phyloP scores from a whole-genome alignment of 2,888 invertebrate species.

The Stegophylla sp. region DNA sequence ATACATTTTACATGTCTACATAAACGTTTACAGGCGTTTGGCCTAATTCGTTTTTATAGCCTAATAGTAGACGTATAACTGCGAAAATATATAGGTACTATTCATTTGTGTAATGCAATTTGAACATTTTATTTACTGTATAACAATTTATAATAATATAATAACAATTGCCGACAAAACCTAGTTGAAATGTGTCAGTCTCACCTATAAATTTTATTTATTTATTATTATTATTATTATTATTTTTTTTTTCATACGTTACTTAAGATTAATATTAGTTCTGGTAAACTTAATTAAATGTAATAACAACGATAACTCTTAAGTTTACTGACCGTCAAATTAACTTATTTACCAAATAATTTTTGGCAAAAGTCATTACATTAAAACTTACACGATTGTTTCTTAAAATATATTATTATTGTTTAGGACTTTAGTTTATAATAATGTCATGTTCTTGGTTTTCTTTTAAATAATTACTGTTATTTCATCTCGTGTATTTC shows the following conservation, averaged over 20 bases:
- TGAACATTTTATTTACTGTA: neutral
- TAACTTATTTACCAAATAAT: too few species aligned
- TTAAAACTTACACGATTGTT: neutral
- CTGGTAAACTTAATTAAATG: too few species aligned
- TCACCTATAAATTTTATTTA: too few species aligned
- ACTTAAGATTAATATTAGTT: too few species aligned
- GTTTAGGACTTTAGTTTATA: neutral
- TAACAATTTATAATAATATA: too few species aligned
- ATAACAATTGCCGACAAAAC: too few species aligned
- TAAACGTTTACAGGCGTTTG: neutral
- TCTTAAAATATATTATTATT: neutral
- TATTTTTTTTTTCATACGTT: too few species aligned
- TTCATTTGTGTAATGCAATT: neutral
- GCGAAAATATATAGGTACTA: neutral
- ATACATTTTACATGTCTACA: neutral
- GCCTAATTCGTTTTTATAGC: conserved; percentile 8
- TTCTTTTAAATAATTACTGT: neutral
- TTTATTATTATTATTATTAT: too few species aligned
- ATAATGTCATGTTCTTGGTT: neutral
- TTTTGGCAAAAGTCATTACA: neutral
- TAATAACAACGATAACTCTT: too few species aligned
- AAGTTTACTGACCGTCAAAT: too few species aligned
- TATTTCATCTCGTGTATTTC: neutral
- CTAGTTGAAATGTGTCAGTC: too few species aligned
- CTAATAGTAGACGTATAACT: neutral